Evolutionary conservation across 2,888 invertebrate species (phyloP).

Genomic region (Drosophila stalkeri): DNA sequence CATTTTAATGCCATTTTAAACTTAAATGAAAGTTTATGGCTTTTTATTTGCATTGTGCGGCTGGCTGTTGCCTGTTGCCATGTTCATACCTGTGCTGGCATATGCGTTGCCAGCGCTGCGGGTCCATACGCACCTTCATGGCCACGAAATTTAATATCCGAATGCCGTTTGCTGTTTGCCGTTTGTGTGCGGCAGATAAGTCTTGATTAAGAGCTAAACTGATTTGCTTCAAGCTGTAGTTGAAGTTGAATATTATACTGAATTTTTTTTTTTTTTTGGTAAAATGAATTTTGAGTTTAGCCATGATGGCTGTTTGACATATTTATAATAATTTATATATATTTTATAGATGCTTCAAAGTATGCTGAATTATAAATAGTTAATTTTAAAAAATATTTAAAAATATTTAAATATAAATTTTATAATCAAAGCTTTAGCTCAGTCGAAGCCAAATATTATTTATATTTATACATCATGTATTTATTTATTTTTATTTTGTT

Average conservation of each 20-base stretch:
- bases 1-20: constrained; percentile 84
- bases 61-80: constrained; percentile 22
- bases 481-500: too few relatives aligned
- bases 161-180: constrained; percentile 40
- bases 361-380: too few relatives aligned
- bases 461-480: too few relatives aligned
- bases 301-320: too few relatives aligned
- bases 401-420: too few relatives aligned
- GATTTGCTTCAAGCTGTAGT: not conserved
- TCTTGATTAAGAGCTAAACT: constrained; percentile 35
- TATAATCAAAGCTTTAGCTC: too few relatives aligned
- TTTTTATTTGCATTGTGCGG: constrained; percentile 72
- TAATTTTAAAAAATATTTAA: too few relatives aligned
- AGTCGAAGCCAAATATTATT: too few relatives aligned
- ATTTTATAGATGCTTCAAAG: too few relatives aligned
- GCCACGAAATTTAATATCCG: constrained; percentile 40
- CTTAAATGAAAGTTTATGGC: constrained; percentile 83
- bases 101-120: not conserved
- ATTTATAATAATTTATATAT: too few relatives aligned
- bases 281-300: too few relatives aligned
- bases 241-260: not conserved
- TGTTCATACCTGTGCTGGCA: constrained; percentile 31
- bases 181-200: constrained; percentile 20
- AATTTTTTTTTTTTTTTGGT: too few relatives aligned
- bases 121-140: not conserved